These are phyloP conservation scores for Diarsia dahlii DNA, from an alignment of 2,888 invertebrate genomes.

Conservation along the genomic window DNA sequence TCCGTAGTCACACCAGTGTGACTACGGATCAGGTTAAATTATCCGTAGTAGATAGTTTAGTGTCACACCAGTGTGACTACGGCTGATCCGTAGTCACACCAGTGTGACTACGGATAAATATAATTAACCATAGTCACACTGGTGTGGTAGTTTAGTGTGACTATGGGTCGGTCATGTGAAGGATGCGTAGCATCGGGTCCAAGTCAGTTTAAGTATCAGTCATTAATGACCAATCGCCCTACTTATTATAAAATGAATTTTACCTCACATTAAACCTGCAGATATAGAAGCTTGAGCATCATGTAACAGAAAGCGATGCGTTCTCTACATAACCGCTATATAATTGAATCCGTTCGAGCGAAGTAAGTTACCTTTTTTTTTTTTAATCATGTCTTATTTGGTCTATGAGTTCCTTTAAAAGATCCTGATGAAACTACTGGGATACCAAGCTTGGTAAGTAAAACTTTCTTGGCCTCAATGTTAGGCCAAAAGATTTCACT, in stretches of 20 bases:
- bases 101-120: too few relatives aligned
- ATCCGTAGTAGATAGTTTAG: too few relatives aligned
- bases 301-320: not conserved
- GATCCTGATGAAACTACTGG: not conserved
- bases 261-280: not conserved
- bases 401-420: not conserved
- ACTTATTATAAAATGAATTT: not conserved
- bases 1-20: too few relatives aligned
- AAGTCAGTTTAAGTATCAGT: not conserved
- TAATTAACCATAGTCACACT: too few relatives aligned
- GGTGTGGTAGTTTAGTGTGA: too few relatives aligned
- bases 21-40: too few relatives aligned
- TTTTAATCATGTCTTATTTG: not conserved
- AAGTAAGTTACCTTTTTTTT: not conserved
- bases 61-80: too few relatives aligned
- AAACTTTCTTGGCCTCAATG: not conserved
- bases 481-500: not conserved
- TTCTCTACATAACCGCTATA: not conserved
- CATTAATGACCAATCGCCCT: not conserved
- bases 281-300: not conserved
- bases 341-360: not conserved
- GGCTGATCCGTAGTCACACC: too few relatives aligned
- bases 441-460: not conserved
- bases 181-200: too few relatives aligned
- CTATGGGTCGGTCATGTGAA: too few relatives aligned